Evolutionary conservation across 2,797 vertebrate genomes (phyloP), one percentile per base, ranked within the genome.

Genomic region (Enteromius viviparus): DNA sequence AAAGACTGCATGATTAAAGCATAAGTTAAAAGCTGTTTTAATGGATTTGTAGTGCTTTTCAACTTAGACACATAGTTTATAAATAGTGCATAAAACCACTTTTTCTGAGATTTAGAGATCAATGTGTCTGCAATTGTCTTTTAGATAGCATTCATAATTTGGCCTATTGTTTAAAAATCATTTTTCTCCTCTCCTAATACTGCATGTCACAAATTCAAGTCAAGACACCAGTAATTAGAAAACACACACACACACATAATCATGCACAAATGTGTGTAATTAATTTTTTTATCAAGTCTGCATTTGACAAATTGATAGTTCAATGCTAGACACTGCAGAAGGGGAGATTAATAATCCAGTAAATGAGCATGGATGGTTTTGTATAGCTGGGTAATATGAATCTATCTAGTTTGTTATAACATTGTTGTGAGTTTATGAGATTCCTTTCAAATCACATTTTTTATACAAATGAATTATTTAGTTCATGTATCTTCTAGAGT

Each of bases 261-360:
- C 6, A 37, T 12, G 65, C 29, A 37, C 60, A 23, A 45, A 42
- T 65, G 17, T 21, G 58, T 3, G 2, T 1, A 32, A 34, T 60
- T 65, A 6, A 78, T 42, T n/a, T 77, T 77, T 60, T 77, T 29
- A 45, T 78, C 21, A 47, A 53, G 71, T 42, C 26, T 68, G 23
- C 29, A 37, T 85, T 58, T 76, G 34, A 32, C 58, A 37, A 53
- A 76, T 71, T 62, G 42, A 64, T 76, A 71, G 77, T 69, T 79
- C 64, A 74, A 68, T 26, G 9, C 53, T 23, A 64, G 26, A 76
- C 55, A 53, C 64, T 19, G 23, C 17, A 70, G 58, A 45, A n/a
- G 1, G 58, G 29, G 83, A 78, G 45, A 58, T 37, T 19, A 49
- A 60, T 74, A n/a, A 58, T 68, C 64, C 64, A 74, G 47, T 71